Conservation (phyloP, 2,113 vertebrate species). For the Silurus asotus region DNA sequence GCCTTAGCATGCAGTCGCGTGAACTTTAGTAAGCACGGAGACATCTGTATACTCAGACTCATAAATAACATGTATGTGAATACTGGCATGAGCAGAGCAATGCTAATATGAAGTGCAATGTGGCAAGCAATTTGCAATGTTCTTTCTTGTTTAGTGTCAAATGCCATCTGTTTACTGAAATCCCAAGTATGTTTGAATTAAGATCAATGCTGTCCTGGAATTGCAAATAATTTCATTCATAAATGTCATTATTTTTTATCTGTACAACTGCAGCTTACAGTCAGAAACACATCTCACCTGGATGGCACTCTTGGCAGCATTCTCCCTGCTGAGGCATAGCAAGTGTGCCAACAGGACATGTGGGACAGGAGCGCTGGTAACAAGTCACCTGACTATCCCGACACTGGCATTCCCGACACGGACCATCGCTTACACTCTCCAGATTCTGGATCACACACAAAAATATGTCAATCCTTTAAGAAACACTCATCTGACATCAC, state of each 20-base stretch:
- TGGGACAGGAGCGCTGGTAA: conserved; percentile 80
- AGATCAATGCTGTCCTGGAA: not conserved
- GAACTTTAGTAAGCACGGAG: conserved; percentile 1
- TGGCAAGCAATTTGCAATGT: not conserved
- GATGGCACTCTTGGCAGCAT: conserved; percentile 83
- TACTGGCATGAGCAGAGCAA: not conserved
- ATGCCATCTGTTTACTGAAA: not conserved
- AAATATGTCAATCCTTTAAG: not conserved
- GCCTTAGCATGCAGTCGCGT: conserved; percentile 28
- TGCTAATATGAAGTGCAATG: too few relatives aligned
- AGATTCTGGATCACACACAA: conserved; percentile 66
- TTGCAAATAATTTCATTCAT: not conserved
- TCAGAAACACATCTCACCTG: conserved; percentile 70
- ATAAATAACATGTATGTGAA: not conserved
- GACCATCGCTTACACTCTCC: conserved; percentile 75
- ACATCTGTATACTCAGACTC: conserved; percentile 3
- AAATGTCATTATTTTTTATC: not conserved
- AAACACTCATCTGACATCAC: not conserved
- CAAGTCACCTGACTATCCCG: conserved; percentile 73
- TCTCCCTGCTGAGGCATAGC: conserved; percentile 59
- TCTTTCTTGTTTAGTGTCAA: not conserved
- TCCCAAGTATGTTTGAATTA: not conserved
- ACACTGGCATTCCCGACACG: conserved; percentile 83
- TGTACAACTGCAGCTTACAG: not conserved
- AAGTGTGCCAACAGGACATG: conserved; percentile 77